Evolutionary conservation across 2,888 invertebrate genomes (phyloP), one percentile per base, ranked within the genome.

Genomic region (Schizotus pectinicornis): DNA sequence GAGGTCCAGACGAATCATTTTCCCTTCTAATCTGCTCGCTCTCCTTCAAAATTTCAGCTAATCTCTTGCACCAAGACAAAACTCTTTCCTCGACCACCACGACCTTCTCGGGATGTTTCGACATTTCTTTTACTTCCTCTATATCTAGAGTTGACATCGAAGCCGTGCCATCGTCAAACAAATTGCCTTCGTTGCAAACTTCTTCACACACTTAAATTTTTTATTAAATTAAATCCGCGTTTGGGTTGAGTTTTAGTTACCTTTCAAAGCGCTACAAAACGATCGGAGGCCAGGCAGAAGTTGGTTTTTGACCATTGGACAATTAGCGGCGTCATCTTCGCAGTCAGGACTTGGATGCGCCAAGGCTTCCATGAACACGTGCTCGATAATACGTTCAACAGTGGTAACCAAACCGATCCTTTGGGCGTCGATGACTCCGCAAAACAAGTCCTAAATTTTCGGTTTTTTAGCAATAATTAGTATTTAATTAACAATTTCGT

Each of bases 21-120:
- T 97, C 97, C 36, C 92, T 87, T 50, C 96, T 84, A 61, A 97
- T 84, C 75, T 96, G 95, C 74, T 95, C 95, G 73, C 95, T 95
- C 76, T 96, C 95, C 56, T 93, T 91, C 49, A 96, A 82, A 57
- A 92, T 88, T 79, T 93, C 92, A 77, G 90, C 88, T 14, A 94
- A 86, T 68, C 85, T 87, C 71, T 91, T 91, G 13, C 89, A 88
- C 94, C 94, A 94, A 58, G 84, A 84, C 61, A 84, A 88, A 1
- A 93, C 89, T 0, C 92, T 82, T 37, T 88, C 86, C 71, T 94
- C 94, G 6, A 93, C 76, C 61, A 83, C 83, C 0, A 82, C 78
- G 11, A 89, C 84, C 48, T 86, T 87, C 47, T 85, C 87, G 1
- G 87, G 85, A 64, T 86, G 85, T 65, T 88, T 87, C 0, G 88